Base-by-base conservation (phyloP, 2,797 vertebrate genomes). In the Hypotaenidia philippensis region DNA sequence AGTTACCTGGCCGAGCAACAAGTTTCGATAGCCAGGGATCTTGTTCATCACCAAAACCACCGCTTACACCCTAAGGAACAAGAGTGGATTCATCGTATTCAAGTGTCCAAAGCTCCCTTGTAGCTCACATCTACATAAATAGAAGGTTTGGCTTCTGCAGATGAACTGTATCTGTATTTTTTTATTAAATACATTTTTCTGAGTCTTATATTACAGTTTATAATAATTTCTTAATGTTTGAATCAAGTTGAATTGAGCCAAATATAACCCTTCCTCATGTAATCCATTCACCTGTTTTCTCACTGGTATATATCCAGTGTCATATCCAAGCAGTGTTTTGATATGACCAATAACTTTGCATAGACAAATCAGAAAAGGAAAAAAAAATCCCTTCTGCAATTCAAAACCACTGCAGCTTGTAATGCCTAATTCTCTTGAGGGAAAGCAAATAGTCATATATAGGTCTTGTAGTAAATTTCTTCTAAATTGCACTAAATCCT, bases 21-120 rank as follows among this genome's bases (percentile, higher is more conserved):
- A 99, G 99, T 97, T 99, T 99, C 97, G 99, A 99, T 89, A 99
- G 99, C 98, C 99, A 99, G 97, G 99, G 98, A 74, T 99, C 99
- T 41, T 99, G 99, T 93, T 98, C 99, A 13, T 99, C 99, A 10
- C 99, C 99, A 71, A 99, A 99, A 98, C 99, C 98, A 77, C 98
- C 98, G 0, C 98, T 98, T 52, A 99, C 98, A 6, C 98, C 98
- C 16, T 99, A 98, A 88, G 49, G 72, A 88, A 70, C 64, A 41
- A 76, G 56, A 55, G 22, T 57, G 84, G 91, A 63, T 92, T 81
- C 87, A 21, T 74, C 57, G 0, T 29, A 65, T 78, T 72, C 91
- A 81, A 81, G 32, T 78, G 83, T n/a, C 55, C 69, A 78, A 71
- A 56, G 44, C 89, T 81, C 57, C 60, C 21, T 60, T 45, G 7